Percentiles rank a stretch among this genome's conserved stretches.
Conservation (phyloP, 2,797 vertebrate genomes). For the Clarias pachynema region DNA sequence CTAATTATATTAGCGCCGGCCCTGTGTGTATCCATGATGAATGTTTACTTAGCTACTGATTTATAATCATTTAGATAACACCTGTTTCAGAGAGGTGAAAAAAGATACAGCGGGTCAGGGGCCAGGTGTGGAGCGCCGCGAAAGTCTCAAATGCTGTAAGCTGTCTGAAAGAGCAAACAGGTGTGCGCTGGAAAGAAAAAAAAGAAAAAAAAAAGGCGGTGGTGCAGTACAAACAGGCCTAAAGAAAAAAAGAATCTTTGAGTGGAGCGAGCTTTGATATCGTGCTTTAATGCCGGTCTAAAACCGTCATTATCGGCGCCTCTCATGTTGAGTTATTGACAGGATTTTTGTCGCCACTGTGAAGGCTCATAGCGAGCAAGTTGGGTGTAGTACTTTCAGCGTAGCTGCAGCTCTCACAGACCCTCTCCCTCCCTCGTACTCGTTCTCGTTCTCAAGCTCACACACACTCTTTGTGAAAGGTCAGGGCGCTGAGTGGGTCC, state of each 20-base stretch:
- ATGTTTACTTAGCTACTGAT: conserved; percentile 89
- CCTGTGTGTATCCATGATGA: conserved; percentile 83
- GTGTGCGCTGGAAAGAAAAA: not conserved
- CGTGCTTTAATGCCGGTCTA: conserved; percentile 3
- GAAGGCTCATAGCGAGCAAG: conserved; percentile 46
- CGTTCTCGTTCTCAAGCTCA: conserved; percentile 41
- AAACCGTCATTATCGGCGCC: conserved; percentile 38
- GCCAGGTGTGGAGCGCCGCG: conserved; percentile 79
- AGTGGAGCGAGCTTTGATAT: not conserved
- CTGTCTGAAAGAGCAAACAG: conserved; percentile 13
- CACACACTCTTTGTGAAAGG: conserved; percentile 66
- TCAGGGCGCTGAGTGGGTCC: conserved; percentile 72
- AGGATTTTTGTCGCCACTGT: conserved; percentile 47
- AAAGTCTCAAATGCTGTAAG: conserved; percentile 42
- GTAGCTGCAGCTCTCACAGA: not conserved
- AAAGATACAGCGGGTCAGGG: conserved; percentile 78
- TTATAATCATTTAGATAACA: conserved; percentile 94
- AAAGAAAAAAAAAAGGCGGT: not conserved
- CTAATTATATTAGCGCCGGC: conserved; percentile 87
- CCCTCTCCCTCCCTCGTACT: conserved; percentile 25
- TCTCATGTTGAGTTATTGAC: conserved; percentile 55
- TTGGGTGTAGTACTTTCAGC: conserved; percentile 36
- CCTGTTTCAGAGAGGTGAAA: conserved; percentile 82
- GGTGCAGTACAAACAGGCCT: not conserved
- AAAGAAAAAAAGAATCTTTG: not conserved